Percentiles rank a stretch among this genome's conserved stretches.
Conservation (phyloP, 2,113 vertebrate species). For the Callithrix jacchus region DNA sequence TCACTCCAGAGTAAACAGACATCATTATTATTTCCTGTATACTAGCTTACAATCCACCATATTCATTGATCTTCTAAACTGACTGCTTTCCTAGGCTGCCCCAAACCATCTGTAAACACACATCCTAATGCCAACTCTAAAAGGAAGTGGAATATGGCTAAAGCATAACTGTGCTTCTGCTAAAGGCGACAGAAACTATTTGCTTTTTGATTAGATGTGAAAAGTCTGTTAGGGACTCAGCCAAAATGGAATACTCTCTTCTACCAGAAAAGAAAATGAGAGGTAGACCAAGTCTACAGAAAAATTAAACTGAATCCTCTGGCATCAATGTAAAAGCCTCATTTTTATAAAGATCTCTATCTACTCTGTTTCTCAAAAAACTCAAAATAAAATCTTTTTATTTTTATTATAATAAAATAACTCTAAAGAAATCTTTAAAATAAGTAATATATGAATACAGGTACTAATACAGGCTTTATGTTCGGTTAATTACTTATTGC, state of each 20-base stretch:
- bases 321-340: background rate
- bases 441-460: background rate
- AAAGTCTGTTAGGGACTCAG: background rate
- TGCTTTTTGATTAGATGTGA: background rate
- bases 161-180: background rate
- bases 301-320: constrained; percentile 13
- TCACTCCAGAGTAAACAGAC: background rate
- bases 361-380: background rate
- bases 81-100: too few species aligned
- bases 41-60: background rate
- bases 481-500: background rate
- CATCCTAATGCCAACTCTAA: background rate
- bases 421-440: background rate
- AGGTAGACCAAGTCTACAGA: background rate
- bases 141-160: background rate
- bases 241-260: background rate
- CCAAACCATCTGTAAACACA: background rate
- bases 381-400: background rate
- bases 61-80: background rate
- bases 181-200: background rate
- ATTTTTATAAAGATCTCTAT: background rate
- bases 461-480: background rate
- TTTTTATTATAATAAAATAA: constrained; percentile 18
- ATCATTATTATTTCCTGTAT: background rate
- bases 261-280: background rate